phyloP scores from a whole-genome alignment of 1,140 invertebrate species.

The Gerris buenoi region DNA sequence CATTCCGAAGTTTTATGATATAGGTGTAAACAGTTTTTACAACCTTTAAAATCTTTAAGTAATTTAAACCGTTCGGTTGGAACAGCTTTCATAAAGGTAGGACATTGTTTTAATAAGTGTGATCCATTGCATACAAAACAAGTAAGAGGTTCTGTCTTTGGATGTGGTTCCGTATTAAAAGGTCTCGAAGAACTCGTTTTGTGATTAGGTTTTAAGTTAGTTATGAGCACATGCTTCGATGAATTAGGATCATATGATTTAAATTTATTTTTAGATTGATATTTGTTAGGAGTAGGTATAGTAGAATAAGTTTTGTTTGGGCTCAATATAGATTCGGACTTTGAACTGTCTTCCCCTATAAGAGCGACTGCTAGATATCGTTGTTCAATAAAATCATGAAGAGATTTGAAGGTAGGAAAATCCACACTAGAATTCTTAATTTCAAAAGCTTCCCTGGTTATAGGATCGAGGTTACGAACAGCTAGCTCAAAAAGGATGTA shows the following conservation, averaged over 20 bases:
- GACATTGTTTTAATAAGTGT: background rate
- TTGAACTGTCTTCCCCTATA: background rate
- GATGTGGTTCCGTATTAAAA: background rate
- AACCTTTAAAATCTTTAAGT: background rate
- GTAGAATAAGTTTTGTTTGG: background rate
- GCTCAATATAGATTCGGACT: background rate
- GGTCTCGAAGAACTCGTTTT: background rate
- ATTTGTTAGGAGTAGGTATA: background rate
- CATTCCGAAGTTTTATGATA: background rate
- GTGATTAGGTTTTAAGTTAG: background rate
- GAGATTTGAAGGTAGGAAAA: background rate
- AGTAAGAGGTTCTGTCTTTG: background rate
- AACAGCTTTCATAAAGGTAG: background rate
- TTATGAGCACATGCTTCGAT: background rate
- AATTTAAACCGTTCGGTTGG: background rate
- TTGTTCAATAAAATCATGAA: background rate
- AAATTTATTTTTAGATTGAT: background rate
- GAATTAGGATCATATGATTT: background rate
- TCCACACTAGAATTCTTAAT: background rate
- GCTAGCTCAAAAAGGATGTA: background rate
- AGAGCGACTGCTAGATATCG: background rate
- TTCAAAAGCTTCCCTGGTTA: background rate
- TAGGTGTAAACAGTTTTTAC: background rate
- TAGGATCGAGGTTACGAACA: background rate
- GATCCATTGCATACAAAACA: background rate